A percentile compares a stretch with the other conserved stretches of the same genome.
phyloP scores from a whole-genome alignment of 2,888 invertebrate genomes.

The Drosophila fulvimacula region DNA sequence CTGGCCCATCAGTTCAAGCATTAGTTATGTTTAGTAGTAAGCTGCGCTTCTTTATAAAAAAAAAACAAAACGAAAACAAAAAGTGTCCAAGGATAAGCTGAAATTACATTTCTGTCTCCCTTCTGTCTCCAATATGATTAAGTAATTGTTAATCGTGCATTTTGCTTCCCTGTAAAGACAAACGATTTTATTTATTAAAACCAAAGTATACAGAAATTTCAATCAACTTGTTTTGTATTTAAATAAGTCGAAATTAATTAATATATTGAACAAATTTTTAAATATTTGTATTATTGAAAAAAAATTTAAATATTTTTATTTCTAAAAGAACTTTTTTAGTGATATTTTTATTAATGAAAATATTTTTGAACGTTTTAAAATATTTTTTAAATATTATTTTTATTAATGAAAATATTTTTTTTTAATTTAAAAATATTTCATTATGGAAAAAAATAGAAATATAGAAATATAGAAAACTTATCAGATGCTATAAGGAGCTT shows the following conservation, averaged over 20 bases:
- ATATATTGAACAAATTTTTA: too few relatives aligned
- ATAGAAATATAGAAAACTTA: too few relatives aligned
- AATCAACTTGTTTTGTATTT: not conserved
- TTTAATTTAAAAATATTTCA: too few relatives aligned
- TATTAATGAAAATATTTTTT: too few relatives aligned
- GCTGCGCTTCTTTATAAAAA: constrained; percentile 25
- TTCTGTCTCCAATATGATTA: constrained; percentile 46
- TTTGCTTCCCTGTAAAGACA: constrained; percentile 71
- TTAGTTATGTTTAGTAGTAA: constrained; percentile 51
- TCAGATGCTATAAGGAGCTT: too few relatives aligned
- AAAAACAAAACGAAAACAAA: constrained; percentile 15
- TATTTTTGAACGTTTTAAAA: too few relatives aligned
- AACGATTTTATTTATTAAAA: constrained; percentile 77
- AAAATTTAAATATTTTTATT: too few relatives aligned
- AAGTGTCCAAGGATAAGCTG: constrained; percentile 30
- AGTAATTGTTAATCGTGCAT: constrained; percentile 69
- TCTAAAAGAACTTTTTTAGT: too few relatives aligned
- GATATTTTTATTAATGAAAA: too few relatives aligned
- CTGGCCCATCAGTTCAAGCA: constrained; percentile 24
- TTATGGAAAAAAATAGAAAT: too few relatives aligned
- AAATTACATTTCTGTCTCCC: constrained; percentile 47
- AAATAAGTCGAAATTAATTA: not conserved
- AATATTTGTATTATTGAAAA: too few relatives aligned
- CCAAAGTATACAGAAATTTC: constrained; percentile 68
- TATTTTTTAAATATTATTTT: too few relatives aligned